phyloP scores from a whole-genome alignment of 2,797 vertebrate species.

The Chelon labrosus region DNA sequence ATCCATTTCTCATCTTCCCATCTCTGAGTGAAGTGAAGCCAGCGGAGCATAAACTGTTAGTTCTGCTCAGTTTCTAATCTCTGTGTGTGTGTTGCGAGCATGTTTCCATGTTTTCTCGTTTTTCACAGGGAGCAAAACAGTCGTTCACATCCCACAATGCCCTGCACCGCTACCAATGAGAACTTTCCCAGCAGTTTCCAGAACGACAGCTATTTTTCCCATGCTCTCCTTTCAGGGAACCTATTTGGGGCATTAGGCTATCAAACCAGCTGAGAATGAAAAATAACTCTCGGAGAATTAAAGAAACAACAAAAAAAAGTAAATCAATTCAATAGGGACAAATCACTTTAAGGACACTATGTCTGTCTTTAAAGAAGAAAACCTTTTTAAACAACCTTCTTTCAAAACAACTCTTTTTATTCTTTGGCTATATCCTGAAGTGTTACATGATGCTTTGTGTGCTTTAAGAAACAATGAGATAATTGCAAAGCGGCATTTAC shows the following conservation, averaged over 20 bases:
- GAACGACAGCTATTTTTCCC: slow-evolving; percentile 75
- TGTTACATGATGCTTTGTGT: slow-evolving; percentile 64
- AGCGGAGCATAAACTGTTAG: slow-evolving; percentile 47
- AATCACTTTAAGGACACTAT: slow-evolving; percentile 56
- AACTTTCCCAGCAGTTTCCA: slow-evolving; percentile 78
- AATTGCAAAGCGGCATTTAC: slow-evolving; percentile 56
- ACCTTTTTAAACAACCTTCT: slow-evolving; percentile 36
- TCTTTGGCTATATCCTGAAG: slow-evolving; percentile 31
- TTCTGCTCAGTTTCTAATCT: slow-evolving; percentile 60
- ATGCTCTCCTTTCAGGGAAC: slow-evolving; percentile 72
- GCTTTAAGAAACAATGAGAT: slow-evolving; percentile 64
- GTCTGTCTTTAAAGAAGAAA: slow-evolving; percentile 47
- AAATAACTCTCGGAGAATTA: slow-evolving; percentile 49
- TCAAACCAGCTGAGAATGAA: slow-evolving; percentile 65
- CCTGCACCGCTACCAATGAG: slow-evolving; percentile 66
- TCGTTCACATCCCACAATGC: slow-evolving; percentile 71
- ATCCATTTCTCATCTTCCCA: slow-evolving; percentile 61
- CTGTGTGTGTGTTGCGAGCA: slow-evolving; percentile 39
- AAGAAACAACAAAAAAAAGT: slow-evolving; percentile 25
- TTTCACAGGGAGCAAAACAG: slow-evolving; percentile 60
- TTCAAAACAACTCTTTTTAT: slow-evolving; percentile 19
- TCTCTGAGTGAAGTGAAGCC: slow-evolving; percentile 54
- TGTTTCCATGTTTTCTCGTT: slow-evolving; percentile 64
- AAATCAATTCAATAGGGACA: slow-evolving; percentile 34
- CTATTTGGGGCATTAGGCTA: slow-evolving; percentile 74